phyloP scores from a whole-genome alignment of 2,797 vertebrate genomes.

The Iguana delicatissima region DNA sequence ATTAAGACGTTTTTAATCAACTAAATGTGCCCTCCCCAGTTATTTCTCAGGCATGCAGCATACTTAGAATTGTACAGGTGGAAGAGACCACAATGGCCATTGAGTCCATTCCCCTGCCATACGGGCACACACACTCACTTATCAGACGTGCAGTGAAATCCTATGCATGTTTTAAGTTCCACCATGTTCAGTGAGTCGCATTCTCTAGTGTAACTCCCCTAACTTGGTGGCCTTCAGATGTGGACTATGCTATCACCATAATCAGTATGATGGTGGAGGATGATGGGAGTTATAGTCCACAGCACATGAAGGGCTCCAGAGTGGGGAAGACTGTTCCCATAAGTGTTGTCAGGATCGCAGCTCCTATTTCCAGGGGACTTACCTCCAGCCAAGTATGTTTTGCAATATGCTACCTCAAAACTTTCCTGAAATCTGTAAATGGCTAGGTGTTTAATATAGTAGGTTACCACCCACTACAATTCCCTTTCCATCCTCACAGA shows the following conservation, averaged over 20 bases:
- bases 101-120: too few species aligned
- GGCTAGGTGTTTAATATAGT: too few species aligned
- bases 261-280: too few species aligned
- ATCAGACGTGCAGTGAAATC: background rate
- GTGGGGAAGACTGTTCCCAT: too few species aligned
- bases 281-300: too few species aligned
- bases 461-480: background rate
- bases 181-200: background rate
- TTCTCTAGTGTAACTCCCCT: background rate
- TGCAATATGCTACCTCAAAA: background rate
- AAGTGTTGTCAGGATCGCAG: background rate
- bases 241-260: too few species aligned
- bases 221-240: too few species aligned
- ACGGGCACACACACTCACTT: too few species aligned
- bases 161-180: background rate
- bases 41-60: background rate
- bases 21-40: background rate
- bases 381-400: background rate
- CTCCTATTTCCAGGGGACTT: background rate
- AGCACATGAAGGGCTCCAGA: too few species aligned
- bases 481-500: background rate
- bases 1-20: background rate
- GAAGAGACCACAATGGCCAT: too few species aligned
- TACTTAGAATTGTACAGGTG: too few species aligned
- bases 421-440: too few species aligned